Evolutionary conservation across 2,888 invertebrate genomes (phyloP).

Genomic region (Heliconius aoede): DNA sequence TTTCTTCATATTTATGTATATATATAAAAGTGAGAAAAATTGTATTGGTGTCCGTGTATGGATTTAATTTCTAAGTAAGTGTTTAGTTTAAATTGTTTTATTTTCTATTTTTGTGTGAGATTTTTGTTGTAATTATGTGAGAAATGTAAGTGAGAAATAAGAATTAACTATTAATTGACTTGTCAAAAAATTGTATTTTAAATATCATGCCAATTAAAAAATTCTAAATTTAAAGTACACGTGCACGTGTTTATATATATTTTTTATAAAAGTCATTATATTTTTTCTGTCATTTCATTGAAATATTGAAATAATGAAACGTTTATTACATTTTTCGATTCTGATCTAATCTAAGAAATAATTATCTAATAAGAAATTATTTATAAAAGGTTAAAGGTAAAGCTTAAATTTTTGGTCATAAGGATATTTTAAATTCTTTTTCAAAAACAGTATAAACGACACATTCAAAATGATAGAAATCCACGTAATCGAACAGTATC

Average conservation of each 20-base stretch:
- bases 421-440: neutral
- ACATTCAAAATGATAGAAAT: slow-evolving; percentile 1
- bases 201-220: too few species aligned
- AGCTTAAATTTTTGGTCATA: neutral
- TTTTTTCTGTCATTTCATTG: too few species aligned
- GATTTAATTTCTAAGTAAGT: slow-evolving; percentile 28
- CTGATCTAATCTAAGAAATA: too few species aligned
- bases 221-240: too few species aligned
- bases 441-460: neutral
- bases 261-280: too few species aligned
- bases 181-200: too few species aligned
- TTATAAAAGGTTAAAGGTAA: neutral
- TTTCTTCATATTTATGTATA: neutral
- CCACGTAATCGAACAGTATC: slow-evolving; percentile 8
- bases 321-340: too few species aligned
- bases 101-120: neutral
- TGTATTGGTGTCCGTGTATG: slow-evolving; percentile 10
- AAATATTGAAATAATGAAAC: too few species aligned
- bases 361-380: neutral
- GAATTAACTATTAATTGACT: neutral
- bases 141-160: neutral
- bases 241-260: too few species aligned
- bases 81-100: neutral
- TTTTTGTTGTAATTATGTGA: neutral
- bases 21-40: neutral